Evolutionary conservation across 2,888 invertebrate genomes (phyloP).

Genomic region (Pseudococcus viburni): DNA sequence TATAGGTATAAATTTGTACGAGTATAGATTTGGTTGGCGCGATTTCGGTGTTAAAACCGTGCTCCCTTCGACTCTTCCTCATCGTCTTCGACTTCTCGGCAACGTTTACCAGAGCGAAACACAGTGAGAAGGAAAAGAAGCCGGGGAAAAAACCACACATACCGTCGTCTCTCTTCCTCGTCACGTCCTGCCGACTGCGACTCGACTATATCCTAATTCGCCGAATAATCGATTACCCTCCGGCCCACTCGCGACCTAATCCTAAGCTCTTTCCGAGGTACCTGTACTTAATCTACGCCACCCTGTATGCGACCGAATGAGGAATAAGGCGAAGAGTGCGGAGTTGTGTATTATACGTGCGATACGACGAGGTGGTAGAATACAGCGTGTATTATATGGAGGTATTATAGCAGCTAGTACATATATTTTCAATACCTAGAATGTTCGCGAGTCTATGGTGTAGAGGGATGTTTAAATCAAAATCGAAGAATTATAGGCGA

Average conservation of each 20-base stretch:
- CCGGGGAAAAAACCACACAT: neutral
- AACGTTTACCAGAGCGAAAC: too few relatives aligned
- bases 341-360: too few relatives aligned
- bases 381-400: too few relatives aligned
- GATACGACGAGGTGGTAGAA: too few relatives aligned
- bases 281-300: neutral
- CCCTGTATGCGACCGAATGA: neutral
- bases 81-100: neutral
- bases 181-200: neutral
- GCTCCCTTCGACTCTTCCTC: neutral
- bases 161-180: neutral
- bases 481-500: too few relatives aligned
- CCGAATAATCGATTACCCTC: neutral
- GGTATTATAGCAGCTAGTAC: too few relatives aligned
- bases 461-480: too few relatives aligned
- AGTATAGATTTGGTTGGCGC: neutral
- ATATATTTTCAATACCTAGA: too few relatives aligned
- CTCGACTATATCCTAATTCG: neutral
- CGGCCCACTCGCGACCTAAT: neutral
- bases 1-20: neutral
- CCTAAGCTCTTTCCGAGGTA: neutral
- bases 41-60: neutral
- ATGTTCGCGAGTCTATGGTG: too few relatives aligned
- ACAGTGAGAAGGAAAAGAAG: neutral
- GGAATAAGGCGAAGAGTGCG: too few relatives aligned